Conservation (phyloP, 2,113 vertebrate species). For the Amazona vittata region DNA sequence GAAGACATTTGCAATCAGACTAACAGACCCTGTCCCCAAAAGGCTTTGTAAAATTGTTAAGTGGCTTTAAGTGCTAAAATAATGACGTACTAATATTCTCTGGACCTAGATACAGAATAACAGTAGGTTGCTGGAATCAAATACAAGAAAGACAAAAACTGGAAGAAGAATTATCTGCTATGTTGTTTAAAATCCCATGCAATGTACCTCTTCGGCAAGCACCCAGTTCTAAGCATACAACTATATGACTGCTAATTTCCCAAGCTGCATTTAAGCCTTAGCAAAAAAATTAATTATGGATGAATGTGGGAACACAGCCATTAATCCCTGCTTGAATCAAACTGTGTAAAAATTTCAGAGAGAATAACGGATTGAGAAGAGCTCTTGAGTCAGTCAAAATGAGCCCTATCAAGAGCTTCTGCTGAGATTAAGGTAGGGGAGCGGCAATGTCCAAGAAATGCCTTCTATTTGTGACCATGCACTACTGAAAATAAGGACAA, state of each 20-base stretch:
- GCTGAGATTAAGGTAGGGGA: background rate
- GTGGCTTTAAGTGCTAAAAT: background rate
- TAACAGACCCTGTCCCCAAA: background rate
- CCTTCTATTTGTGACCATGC: background rate
- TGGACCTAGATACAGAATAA: background rate
- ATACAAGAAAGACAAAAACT: background rate
- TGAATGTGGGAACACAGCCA: background rate
- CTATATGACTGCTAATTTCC: background rate
- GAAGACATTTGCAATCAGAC: background rate
- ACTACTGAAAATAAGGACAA: background rate
- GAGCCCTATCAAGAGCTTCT: background rate
- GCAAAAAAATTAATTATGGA: constrained; percentile 31
- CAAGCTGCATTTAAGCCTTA: background rate
- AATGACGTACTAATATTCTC: background rate
- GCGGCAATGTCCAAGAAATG: background rate
- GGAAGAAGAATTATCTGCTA: background rate
- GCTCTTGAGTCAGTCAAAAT: background rate
- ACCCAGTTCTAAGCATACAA: background rate
- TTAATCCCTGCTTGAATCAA: background rate
- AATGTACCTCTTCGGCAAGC: fast-evolving
- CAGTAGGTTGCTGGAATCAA: background rate
- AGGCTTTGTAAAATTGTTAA: background rate
- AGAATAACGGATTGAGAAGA: background rate
- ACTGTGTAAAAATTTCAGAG: background rate
- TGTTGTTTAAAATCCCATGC: background rate